phyloP scores from a whole-genome alignment of 2,888 invertebrate genomes.

The Sinhomidia bicolor region DNA sequence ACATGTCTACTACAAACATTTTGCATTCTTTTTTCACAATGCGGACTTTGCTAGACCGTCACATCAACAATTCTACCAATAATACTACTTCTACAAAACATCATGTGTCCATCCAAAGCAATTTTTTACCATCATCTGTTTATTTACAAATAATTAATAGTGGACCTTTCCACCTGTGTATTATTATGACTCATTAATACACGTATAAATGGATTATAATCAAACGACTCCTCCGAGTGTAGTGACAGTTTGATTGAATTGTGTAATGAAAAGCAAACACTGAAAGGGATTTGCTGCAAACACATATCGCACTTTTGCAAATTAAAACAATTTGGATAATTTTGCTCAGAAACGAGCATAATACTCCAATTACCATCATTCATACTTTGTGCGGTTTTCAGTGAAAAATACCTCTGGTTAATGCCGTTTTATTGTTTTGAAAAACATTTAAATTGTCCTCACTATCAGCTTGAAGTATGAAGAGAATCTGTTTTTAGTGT shows the following conservation, averaged over 20 bases:
- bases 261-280: too few relatives aligned
- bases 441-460: too few relatives aligned
- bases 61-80: not conserved
- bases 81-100: not conserved
- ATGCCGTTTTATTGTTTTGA: too few relatives aligned
- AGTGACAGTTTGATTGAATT: not conserved
- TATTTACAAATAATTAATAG: constrained; percentile 17
- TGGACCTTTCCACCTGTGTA: not conserved
- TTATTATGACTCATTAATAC: constrained; percentile 5
- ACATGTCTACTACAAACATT: not conserved
- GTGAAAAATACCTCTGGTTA: too few relatives aligned
- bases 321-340: too few relatives aligned
- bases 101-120: not conserved
- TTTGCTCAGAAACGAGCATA: too few relatives aligned
- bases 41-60: constrained; percentile 29
- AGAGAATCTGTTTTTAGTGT: too few relatives aligned
- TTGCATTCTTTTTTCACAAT: not conserved
- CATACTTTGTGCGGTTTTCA: too few relatives aligned
- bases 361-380: too few relatives aligned
- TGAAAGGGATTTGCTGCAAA: too few relatives aligned
- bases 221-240: not conserved
- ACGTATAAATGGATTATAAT: not conserved
- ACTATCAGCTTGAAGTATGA: too few relatives aligned
- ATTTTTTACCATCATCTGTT: constrained; percentile 22
- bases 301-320: too few relatives aligned